These are phyloP conservation scores for Cottus gobio DNA, from an alignment of 2,113 vertebrate genomes.

Conservation along the genomic window DNA sequence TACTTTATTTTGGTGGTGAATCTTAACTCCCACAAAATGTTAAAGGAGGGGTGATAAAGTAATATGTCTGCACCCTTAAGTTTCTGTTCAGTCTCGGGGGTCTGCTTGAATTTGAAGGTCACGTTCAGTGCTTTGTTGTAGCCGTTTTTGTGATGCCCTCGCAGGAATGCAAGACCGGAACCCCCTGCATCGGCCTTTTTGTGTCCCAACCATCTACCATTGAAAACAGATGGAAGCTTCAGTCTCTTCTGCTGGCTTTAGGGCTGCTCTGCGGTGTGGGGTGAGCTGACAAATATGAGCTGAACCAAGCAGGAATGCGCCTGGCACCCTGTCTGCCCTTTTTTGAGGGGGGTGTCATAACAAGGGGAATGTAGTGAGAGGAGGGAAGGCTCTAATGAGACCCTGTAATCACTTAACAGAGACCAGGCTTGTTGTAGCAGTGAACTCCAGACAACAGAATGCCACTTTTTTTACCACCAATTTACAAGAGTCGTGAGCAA, in stretches of 20 bases:
- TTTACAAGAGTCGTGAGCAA: constrained; percentile 51
- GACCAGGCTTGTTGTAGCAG: constrained; percentile 63
- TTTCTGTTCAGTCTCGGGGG: neutral
- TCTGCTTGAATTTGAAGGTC: constrained; percentile 33
- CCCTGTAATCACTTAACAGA: constrained; percentile 74
- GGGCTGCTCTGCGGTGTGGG: constrained; percentile 58
- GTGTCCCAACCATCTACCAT: constrained; percentile 57
- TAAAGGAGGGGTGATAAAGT: constrained; percentile 52
- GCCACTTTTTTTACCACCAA: constrained; percentile 34
- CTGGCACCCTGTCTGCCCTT: constrained; percentile 67
- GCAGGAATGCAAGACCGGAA: constrained; percentile 65
- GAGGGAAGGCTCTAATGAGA: constrained; percentile 71
- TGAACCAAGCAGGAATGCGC: constrained; percentile 76
- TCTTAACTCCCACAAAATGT: constrained; percentile 12
- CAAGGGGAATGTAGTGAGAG: constrained; percentile 61
- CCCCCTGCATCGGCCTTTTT: constrained; percentile 53
- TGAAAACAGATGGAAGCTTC: constrained; percentile 72
- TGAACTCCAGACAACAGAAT: constrained; percentile 59
- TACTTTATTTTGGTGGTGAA: neutral
- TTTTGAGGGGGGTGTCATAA: constrained; percentile 53
- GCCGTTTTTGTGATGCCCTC: constrained; percentile 56
- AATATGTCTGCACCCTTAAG: constrained; percentile 25
- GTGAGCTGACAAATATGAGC: constrained; percentile 71
- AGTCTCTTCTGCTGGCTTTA: constrained; percentile 62
- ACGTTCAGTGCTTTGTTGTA: constrained; percentile 28